Base-by-base conservation (phyloP, 2,888 invertebrate genomes). In the Hecatera dysodea region DNA sequence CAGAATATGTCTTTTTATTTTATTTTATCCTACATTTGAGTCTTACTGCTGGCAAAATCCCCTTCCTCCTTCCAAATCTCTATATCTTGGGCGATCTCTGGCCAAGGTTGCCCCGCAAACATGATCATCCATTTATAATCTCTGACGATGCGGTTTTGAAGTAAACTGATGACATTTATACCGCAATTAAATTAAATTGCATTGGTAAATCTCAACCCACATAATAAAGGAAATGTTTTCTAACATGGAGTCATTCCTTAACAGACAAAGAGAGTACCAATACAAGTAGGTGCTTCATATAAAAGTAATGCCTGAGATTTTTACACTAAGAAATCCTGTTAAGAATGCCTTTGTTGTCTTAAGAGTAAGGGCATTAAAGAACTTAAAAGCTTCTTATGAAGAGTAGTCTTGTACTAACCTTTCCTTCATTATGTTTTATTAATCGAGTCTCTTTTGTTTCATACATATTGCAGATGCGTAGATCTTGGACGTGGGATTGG, bases 301-400 rank as follows among this genome's bases (percentile, higher is more conserved):
- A 9, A 17, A 77, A 17, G 36, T 52, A 66, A 48, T 65, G 48
- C 48, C n/a, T 79, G 15, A 59, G 24, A 59, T 62, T 57, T 72
- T 61, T 62, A n/a, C 19, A 48, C 42, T 53, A 50, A 59, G 61
- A 36, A 59, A 79, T 73, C 24, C 12, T 36, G 48, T 62, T 48
- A 53, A 27, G 46, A 66, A 79, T 48, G n/a, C 56, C 52, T 73
- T 79, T 79, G 56, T 53, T 48, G 15, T 63, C 17, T 39, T 70
- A 39, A 15, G 8, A 27, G 39, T 27, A 61, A 50, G 17, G 24
- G 22, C 36, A 61, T 36, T 44, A 39, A 66, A 73, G 33, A 48
- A 52, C 27, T 65, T 61, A 72, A 72, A 76, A 75, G 65, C 60
- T 19, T 50, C 19, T 63, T 39, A 50, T 44, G 24, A 36, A 42